phyloP scores from a whole-genome alignment of 2,797 vertebrate genomes.

The Trematomus bernacchii region DNA sequence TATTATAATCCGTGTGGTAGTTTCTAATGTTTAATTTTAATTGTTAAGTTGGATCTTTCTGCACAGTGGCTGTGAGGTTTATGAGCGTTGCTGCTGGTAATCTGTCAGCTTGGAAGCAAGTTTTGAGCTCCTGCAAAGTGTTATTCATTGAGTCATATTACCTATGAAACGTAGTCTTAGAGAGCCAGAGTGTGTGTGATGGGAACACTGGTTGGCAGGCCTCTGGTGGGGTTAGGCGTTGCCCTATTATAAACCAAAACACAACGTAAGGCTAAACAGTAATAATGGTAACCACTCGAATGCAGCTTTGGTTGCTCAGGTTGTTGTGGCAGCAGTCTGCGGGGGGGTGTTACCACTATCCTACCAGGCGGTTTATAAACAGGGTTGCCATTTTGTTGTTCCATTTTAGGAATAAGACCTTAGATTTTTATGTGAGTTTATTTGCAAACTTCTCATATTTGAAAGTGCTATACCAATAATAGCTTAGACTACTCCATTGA shows the following conservation, averaged over 20 bases:
- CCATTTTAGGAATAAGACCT: constrained; percentile 12
- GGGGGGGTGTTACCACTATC: constrained; percentile 31
- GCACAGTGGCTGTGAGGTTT: constrained; percentile 32
- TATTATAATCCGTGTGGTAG: neutral
- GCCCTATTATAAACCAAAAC: constrained; percentile 75
- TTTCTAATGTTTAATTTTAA: constrained; percentile 6
- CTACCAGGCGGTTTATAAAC: constrained; percentile 42
- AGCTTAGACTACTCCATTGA: neutral
- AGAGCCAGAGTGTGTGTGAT: constrained; percentile 46
- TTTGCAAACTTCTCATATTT: constrained; percentile 20
- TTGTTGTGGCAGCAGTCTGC: constrained; percentile 54
- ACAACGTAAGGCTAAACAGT: constrained; percentile 68
- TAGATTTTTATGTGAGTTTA: neutral
- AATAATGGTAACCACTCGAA: constrained; percentile 58
- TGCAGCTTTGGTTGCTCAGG: constrained; percentile 57
- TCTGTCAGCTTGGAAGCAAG: constrained; percentile 38
- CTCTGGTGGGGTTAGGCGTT: constrained; percentile 65
- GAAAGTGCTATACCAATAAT: neutral
- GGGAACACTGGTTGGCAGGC: constrained; percentile 61
- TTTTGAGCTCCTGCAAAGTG: constrained; percentile 56
- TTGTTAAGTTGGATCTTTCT: constrained; percentile 5
- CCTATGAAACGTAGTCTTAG: constrained; percentile 59
- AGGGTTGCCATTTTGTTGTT: constrained; percentile 63
- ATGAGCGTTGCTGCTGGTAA: constrained; percentile 31
- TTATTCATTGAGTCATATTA: constrained; percentile 65